Evolutionary conservation across 92 coral and sea anemone species (phyloP).

Genomic region (Zoanthus sociatus): DNA sequence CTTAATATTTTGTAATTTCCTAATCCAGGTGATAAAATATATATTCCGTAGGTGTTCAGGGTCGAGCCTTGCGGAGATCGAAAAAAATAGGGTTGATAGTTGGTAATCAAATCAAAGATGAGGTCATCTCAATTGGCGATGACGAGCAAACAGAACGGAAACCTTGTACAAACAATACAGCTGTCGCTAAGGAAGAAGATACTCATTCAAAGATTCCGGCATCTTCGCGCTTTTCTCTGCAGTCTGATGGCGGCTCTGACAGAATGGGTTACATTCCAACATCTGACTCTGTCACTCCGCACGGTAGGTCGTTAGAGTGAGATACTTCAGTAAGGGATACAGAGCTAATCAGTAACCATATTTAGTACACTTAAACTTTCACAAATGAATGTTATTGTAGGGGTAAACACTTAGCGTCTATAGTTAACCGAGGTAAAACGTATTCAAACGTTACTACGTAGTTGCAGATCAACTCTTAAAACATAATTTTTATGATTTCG

Average conservation of each 20-base stretch:
- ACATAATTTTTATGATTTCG: no score
- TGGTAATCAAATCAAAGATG: conserved; percentile 5
- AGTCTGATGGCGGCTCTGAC: background rate
- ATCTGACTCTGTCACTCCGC: background rate
- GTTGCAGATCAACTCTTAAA: no score
- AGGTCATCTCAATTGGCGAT: conserved; percentile 18
- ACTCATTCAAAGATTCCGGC: background rate
- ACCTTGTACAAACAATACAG: background rate
- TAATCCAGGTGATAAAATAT: background rate
- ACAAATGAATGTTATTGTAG: no score
- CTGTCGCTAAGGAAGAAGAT: background rate
- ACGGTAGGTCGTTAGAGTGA: background rate
- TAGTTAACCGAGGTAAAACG: no score
- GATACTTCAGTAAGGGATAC: no score
- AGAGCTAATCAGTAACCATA: no score
- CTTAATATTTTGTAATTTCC: no score
- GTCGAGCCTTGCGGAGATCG: conserved; percentile 40
- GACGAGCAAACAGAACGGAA: background rate
- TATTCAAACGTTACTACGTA: no score
- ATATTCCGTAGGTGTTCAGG: conserved; percentile 26
- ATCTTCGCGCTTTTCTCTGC: background rate
- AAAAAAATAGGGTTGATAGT: background rate
- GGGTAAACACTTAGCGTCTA: no score
- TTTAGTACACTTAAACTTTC: no score
- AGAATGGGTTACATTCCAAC: background rate